Percentiles rank a stretch among this genome's conserved stretches.
Conservation (phyloP, 2,797 vertebrate species). For the Orestias chungarensis region DNA sequence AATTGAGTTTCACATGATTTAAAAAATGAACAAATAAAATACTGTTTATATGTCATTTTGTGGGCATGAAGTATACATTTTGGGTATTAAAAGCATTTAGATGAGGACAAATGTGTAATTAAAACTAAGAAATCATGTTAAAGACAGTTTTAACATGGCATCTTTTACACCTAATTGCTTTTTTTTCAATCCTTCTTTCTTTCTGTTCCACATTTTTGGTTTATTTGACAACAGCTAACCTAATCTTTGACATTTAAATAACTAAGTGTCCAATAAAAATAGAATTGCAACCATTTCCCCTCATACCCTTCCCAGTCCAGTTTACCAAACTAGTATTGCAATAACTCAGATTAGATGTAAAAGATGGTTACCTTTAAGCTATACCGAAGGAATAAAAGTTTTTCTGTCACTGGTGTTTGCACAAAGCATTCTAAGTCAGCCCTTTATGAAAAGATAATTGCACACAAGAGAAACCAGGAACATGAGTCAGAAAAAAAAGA, state of each 20-base stretch:
- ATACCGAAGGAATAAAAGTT: background rate
- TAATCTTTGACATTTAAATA: constrained; percentile 1
- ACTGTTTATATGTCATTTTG: constrained; percentile 13
- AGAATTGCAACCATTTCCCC: background rate
- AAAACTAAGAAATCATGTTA: constrained; percentile 3
- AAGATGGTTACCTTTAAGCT: background rate
- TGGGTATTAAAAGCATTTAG: constrained; percentile 21
- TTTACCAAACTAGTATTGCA: background rate
- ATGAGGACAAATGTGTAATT: constrained; percentile 25
- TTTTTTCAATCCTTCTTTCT: background rate
- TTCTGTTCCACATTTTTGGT: constrained; percentile 32
- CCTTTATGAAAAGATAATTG: background rate
- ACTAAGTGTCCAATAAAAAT: background rate
- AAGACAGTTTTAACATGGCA: background rate
- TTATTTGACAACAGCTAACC: constrained; percentile 23
- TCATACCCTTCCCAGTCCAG: background rate
- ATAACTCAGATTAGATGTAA: background rate
- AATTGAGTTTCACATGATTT: constrained; percentile 49
- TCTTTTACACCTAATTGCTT: background rate
- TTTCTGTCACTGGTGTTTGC: too few species aligned
- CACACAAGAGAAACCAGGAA: too few species aligned
- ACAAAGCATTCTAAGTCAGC: too few species aligned
- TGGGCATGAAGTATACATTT: constrained; percentile 4
- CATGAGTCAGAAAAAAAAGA: too few species aligned
- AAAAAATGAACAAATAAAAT: constrained; percentile 19